These are phyloP conservation scores for Sclerodermus sp. DNA, from an alignment of 2,888 invertebrate genomes.

Conservation along the genomic window DNA sequence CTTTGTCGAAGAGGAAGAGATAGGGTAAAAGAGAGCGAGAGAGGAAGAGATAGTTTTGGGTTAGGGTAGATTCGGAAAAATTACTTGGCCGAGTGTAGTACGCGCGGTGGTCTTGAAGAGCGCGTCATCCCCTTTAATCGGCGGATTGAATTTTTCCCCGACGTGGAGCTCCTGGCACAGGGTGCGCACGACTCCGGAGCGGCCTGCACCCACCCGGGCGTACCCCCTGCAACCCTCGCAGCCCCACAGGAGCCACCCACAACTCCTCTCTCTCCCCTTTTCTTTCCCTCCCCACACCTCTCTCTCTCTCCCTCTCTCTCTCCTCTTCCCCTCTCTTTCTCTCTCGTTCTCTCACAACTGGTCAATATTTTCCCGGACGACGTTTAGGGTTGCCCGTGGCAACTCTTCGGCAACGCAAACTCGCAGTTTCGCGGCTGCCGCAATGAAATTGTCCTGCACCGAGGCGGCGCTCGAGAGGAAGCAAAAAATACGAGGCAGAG, in stretches of 20 bases:
- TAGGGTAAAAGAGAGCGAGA: constrained; percentile 8
- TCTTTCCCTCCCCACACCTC: constrained; percentile 21
- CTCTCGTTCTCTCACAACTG: constrained; percentile 18
- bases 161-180: constrained; percentile 40
- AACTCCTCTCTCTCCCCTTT: constrained; percentile 18
- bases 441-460: constrained; percentile 49
- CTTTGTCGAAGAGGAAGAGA: constrained; percentile 11
- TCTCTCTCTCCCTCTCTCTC: constrained; percentile 17
- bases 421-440: constrained; percentile 33
- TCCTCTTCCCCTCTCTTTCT: constrained; percentile 20
- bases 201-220: constrained; percentile 18
- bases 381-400: constrained; percentile 53
- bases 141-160: constrained; percentile 55
- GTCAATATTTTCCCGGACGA: constrained; percentile 50
- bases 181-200: constrained; percentile 40
- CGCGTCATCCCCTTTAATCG: constrained; percentile 52
- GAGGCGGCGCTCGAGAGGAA: constrained; percentile 11
- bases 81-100: constrained; percentile 23
- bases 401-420: constrained; percentile 44
- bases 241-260: constrained; percentile 21
- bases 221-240: neutral
- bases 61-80: constrained; percentile 24
- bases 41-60: constrained; percentile 10
- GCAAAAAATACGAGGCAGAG: constrained; percentile 22
- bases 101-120: constrained; percentile 24